These are phyloP conservation scores for Geodia barretti DNA, from an alignment of 37 sponge, comb jelly and placozoan genomes.

Conservation along the genomic window DNA sequence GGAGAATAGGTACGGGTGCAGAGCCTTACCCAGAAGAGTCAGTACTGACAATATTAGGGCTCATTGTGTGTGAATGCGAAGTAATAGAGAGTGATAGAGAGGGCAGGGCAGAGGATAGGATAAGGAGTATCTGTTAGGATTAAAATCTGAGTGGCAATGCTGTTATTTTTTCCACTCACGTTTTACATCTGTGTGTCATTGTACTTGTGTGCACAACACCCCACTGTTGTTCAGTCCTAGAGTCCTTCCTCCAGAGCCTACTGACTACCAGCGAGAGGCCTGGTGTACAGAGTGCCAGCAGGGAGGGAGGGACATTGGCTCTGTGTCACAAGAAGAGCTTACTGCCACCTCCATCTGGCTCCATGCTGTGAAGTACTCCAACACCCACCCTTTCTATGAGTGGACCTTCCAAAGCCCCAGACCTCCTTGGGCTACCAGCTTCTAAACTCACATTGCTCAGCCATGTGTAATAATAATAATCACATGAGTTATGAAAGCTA, in stretches of 20 bases:
- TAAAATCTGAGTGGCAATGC: no score
- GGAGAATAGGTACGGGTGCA: background rate
- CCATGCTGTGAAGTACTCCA: constrained; percentile 24
- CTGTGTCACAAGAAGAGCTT: constrained; percentile 18
- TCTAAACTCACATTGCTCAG: no score
- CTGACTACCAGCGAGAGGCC: constrained; percentile 9
- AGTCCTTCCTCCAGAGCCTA: background rate
- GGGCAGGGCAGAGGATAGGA: no score
- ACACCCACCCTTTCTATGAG: constrained; percentile 15
- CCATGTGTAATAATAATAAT: no score
- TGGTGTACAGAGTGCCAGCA: constrained; percentile 49
- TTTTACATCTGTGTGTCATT: background rate
- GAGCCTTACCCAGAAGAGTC: background rate
- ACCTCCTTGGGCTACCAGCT: constrained; percentile 60
- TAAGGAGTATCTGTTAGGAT: no score
- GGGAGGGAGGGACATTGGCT: constrained; percentile 4
- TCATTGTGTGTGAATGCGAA: no score
- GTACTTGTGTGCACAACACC: background rate
- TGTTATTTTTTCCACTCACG: no score
- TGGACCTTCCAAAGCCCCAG: constrained; percentile 44
- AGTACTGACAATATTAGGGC: background rate
- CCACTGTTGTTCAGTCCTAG: background rate
- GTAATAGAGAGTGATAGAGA: no score
- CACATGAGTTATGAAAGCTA: no score
- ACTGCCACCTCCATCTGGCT: constrained; percentile 15